phyloP scores from a whole-genome alignment of 2,888 invertebrate genomes.

The Drosophila quinaria region DNA sequence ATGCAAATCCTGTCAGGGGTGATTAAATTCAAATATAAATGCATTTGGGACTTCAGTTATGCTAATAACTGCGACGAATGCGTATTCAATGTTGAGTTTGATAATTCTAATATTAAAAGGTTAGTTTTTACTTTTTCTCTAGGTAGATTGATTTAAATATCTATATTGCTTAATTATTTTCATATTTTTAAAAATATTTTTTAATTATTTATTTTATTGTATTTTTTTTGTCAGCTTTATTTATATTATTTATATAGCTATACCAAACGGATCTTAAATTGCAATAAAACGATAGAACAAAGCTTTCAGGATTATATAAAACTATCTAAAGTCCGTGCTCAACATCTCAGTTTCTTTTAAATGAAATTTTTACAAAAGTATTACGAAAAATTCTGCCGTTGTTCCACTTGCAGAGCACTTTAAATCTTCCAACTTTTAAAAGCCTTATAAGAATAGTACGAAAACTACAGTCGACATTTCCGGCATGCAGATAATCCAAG shows the following conservation, averaged over 20 bases:
- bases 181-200: too few relatives aligned
- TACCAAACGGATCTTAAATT: not conserved
- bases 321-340: not conserved
- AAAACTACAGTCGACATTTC: slow-evolving; percentile 5
- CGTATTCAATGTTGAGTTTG: not conserved
- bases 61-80: not conserved
- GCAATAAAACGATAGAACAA: not conserved
- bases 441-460: not conserved
- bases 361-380: not conserved
- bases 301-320: not conserved
- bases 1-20: slow-evolving; percentile 40
- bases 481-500: slow-evolving; percentile 3
- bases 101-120: not conserved
- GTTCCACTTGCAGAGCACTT: not conserved
- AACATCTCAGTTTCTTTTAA: not conserved
- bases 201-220: too few relatives aligned
- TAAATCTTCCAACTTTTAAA: not conserved
- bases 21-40: slow-evolving; percentile 26
- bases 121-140: too few relatives aligned
- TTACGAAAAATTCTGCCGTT: not conserved
- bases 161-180: too few relatives aligned
- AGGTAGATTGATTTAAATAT: too few relatives aligned
- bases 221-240: not conserved
- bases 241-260: not conserved
- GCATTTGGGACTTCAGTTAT: slow-evolving; percentile 9